Conservation (phyloP, 2,888 invertebrate species). For the Dasypolia templi region DNA sequence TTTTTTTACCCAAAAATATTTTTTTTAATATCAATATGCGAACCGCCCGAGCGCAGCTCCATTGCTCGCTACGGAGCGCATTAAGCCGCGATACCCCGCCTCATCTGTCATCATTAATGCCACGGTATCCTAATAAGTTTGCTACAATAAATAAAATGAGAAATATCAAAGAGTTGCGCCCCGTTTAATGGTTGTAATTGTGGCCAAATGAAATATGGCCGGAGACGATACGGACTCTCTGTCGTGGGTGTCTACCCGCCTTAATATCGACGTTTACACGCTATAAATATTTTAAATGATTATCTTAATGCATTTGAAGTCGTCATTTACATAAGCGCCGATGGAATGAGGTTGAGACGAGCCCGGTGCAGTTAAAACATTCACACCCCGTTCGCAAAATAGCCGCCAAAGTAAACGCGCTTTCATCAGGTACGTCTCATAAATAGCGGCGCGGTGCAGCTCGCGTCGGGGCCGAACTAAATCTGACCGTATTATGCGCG, state of each 20-base stretch:
- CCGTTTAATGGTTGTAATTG: conserved; percentile 89
- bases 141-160: conserved; percentile 87
- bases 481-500: conserved; percentile 82
- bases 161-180: conserved; percentile 88
- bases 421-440: conserved; percentile 76
- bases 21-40: conserved; percentile 72
- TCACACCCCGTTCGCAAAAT: conserved; percentile 77
- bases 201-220: conserved; percentile 88
- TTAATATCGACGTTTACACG: conserved; percentile 88
- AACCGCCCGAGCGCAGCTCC: conserved; percentile 73
- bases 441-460: conserved; percentile 72
- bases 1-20: conserved; percentile 77
- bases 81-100: conserved; percentile 83
- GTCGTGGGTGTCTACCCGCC: conserved; percentile 86
- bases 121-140: conserved; percentile 89
- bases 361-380: conserved; percentile 74
- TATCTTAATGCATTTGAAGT: conserved; percentile 82
- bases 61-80: conserved; percentile 78
- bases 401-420: conserved; percentile 73
- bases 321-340: conserved; percentile 78
- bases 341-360: conserved; percentile 68
- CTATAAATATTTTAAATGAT: conserved; percentile 87
- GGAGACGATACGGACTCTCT: conserved; percentile 75
- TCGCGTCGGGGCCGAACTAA: conserved; percentile 69
- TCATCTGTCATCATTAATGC: conserved; percentile 91